These are phyloP conservation scores for Pycnomerus fuliginosus DNA, from an alignment of 2,888 invertebrate genomes.

Conservation along the genomic window DNA sequence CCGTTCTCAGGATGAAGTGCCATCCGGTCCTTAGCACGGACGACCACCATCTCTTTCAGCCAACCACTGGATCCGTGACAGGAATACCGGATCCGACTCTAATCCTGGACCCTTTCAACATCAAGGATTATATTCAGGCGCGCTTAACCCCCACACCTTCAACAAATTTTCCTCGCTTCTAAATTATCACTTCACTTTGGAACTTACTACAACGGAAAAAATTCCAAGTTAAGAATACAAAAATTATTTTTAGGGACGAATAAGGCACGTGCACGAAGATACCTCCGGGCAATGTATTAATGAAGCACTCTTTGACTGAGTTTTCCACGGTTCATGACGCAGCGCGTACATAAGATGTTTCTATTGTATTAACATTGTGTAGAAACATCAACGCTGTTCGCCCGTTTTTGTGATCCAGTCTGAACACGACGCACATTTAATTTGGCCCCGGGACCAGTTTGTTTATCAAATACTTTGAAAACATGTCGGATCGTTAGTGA, in stretches of 20 bases:
- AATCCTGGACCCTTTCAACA: conserved; percentile 30
- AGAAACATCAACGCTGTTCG: conserved; percentile 43
- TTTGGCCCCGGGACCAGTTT: conserved; percentile 45
- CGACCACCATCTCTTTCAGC: conserved; percentile 20
- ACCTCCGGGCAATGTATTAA: conserved; percentile 47
- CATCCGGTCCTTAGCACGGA: conserved; percentile 29
- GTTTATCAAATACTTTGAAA: conserved; percentile 46
- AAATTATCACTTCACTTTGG: no score
- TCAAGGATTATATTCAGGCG: no score
- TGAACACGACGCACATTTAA: conserved; percentile 46
- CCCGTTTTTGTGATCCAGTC: conserved; percentile 41
- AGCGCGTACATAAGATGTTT: conserved; percentile 48
- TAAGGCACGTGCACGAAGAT: conserved; percentile 27
- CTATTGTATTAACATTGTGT: conserved; percentile 49
- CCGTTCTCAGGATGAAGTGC: conserved; percentile 40
- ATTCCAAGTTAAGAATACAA: no score
- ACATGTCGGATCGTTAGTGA: conserved; percentile 45
- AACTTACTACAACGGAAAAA: no score
- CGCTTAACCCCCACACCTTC: no score
- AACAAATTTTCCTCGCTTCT: no score
- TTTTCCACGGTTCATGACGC: conserved; percentile 33
- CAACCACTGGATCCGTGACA: conserved; percentile 26
- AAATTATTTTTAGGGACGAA: no score
- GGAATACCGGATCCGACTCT: conserved; percentile 25
- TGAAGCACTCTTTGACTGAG: conserved; percentile 46